Conservation (phyloP, 2,888 invertebrate genomes). For the Busseola fusca region DNA sequence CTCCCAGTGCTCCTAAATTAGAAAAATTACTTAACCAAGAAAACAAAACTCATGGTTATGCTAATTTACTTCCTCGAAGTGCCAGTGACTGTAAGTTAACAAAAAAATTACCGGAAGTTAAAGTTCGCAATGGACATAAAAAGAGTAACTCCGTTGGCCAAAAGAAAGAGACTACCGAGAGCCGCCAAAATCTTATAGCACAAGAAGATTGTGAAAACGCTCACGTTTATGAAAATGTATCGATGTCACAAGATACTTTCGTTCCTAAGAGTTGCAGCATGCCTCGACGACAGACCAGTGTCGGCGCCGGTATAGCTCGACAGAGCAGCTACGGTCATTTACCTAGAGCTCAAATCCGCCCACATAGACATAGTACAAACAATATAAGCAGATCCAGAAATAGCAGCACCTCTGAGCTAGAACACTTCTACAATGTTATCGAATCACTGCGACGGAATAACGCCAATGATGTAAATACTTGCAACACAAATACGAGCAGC, state of each 20-base stretch:
- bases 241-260: constrained; percentile 75
- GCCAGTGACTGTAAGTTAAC: constrained; percentile 84
- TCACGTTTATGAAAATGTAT: constrained; percentile 86
- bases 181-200: constrained; percentile 84
- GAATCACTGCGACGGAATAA: constrained; percentile 77
- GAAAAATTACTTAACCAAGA: constrained; percentile 72
- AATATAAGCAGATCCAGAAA: constrained; percentile 76
- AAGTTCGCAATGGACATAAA: constrained; percentile 77
- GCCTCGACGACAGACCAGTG: constrained; percentile 81
- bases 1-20: constrained; percentile 68
- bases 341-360: constrained; percentile 79
- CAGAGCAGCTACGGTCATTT: constrained; percentile 83
- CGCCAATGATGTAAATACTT: constrained; percentile 61
- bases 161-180: constrained; percentile 83
- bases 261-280: constrained; percentile 85
- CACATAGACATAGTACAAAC: constrained; percentile 77
- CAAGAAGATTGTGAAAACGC: constrained; percentile 80
- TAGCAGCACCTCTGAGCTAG: constrained; percentile 76
- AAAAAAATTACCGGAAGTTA: constrained; percentile 76
- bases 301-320: constrained; percentile 75
- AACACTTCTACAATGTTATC: constrained; percentile 83
- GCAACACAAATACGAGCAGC: constrained; percentile 76
- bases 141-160: constrained; percentile 87
- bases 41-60: constrained; percentile 76
- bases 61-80: constrained; percentile 82